Percentiles rank a stretch among this genome's conserved stretches.
Evolutionary conservation across 1,140 invertebrate species (phyloP).

Genomic region (Geopemphigus sp.): DNA sequence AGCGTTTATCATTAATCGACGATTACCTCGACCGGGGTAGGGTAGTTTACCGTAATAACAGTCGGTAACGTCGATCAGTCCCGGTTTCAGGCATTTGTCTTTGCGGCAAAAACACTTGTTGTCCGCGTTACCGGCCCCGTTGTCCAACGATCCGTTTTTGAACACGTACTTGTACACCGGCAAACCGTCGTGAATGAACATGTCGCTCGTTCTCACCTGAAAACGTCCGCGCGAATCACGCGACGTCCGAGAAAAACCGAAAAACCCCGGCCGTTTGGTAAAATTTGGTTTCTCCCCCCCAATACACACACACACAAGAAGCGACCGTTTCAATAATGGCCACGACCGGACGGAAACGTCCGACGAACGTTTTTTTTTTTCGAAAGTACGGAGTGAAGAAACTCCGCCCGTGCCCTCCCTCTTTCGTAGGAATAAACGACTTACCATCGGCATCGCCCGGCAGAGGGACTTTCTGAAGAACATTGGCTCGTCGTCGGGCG

Average conservation of each 20-base stretch:
- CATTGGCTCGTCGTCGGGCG: constrained; percentile 66
- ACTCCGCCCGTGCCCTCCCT: too few species aligned
- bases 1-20: constrained; percentile 51
- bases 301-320: neutral
- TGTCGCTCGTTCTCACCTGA: constrained; percentile 56
- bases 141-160: constrained; percentile 71
- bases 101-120: constrained; percentile 77
- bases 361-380: too few species aligned
- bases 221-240: neutral
- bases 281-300: too few species aligned
- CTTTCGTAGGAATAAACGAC: too few species aligned
- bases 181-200: constrained; percentile 60
- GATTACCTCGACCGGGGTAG: too few species aligned
- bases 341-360: too few species aligned
- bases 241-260: too few species aligned
- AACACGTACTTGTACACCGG: constrained; percentile 68
- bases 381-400: too few species aligned
- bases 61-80: constrained; percentile 73
- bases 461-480: constrained; percentile 83
- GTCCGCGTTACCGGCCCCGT: constrained; percentile 66
- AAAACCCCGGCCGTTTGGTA: too few species aligned
- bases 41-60: constrained; percentile 78
- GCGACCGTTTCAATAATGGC: too few species aligned
- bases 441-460: constrained; percentile 70
- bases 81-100: constrained; percentile 66